These are phyloP conservation scores for Zaprionus bogoriensis DNA, from an alignment of 2,888 invertebrate genomes.

Conservation along the genomic window DNA sequence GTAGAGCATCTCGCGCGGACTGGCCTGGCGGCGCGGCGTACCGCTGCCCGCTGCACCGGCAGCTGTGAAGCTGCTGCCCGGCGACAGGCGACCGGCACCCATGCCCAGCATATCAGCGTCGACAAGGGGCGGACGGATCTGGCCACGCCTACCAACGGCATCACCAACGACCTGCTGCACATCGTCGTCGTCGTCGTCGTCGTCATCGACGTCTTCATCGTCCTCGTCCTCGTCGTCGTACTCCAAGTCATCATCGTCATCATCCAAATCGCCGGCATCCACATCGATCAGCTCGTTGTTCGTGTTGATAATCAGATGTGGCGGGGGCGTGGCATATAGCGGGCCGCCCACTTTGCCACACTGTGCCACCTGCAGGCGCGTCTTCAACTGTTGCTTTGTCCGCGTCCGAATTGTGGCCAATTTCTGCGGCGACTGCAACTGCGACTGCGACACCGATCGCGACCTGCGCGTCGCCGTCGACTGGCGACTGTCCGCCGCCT, in stretches of 20 bases:
- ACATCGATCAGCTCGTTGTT: conserved; percentile 70
- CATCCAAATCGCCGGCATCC: conserved; percentile 69
- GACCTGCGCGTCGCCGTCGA: conserved; percentile 10
- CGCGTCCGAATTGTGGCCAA: conserved; percentile 60
- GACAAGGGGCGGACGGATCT: conserved; percentile 27
- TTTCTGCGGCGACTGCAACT: conserved; percentile 33
- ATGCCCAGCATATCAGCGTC: conserved; percentile 37
- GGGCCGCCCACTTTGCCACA: conserved; percentile 3
- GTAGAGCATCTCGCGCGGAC: conserved; percentile 77
- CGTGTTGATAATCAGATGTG: conserved; percentile 62
- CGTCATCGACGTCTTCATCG: conserved; percentile 14
- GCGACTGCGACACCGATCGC: no score
- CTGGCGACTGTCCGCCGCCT: conserved; percentile 11
- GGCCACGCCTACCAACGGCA: neutral
- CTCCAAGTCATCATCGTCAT: conserved; percentile 62
- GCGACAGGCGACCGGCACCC: conserved; percentile 47
- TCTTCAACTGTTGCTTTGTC: conserved; percentile 65
- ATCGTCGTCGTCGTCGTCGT: conserved; percentile 56
- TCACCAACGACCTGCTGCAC: conserved; percentile 62
- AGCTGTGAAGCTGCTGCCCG: conserved; percentile 56
- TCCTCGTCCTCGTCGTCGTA: conserved; percentile 64
- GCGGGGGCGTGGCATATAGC: conserved; percentile 54
- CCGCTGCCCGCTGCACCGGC: conserved; percentile 25
- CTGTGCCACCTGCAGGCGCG: conserved; percentile 43
- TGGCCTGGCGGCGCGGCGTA: conserved; percentile 50